Evolutionary conservation across 2,797 vertebrate species (phyloP), one percentile per base, ranked within the genome.

Genomic region (Eupleurogrammus muticus): DNA sequence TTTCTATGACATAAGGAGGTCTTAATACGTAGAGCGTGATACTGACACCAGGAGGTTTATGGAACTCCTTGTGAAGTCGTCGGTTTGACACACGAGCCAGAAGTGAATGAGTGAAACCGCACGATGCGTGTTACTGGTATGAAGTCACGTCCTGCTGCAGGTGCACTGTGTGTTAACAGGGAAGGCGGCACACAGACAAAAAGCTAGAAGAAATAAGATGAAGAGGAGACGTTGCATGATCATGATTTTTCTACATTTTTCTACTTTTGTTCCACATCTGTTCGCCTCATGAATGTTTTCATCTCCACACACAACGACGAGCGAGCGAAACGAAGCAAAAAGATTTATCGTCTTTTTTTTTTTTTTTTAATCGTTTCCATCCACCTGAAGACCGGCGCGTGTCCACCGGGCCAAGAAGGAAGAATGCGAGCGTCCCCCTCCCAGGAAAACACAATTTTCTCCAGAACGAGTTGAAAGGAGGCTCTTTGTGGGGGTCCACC

Each of bases 311-410:
- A 11, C 28, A n/a, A 20, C 6, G 21, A n/a, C 12, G 1, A 9
- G 71, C 12, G 1, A 9, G 71, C 17, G 19, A 53, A 74, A 66
- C 55, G 36, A n/a, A 24, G n/a, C n/a, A 68, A 36, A 23, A n/a
- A 62, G 56, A 48, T 14, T 52, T 19, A 34, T 36, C 0, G 40
- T 14, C 44, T 5, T 53, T n/a, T n/a, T n/a, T n/a, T n/a, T n/a
- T n/a, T n/a, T n/a, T n/a, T n/a, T n/a, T 38, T 69, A 14, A 69
- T 66, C 35, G 14, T 58, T 49, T 63, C 24, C 70, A 40, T 68
- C 66, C 60, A 75, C 34, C 47, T 58, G 58, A 64, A 10, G 20
- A 2, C 53, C n/a, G n/a, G 4, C 66, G 73, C 51, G 49, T 56
- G 40, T 66, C 9, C 48, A 24, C 5, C 8, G 8, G 73, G 28